Percentiles rank a stretch among this genome's conserved stretches.
These are phyloP conservation scores for silkworm (Bombyx mori) DNA, from an alignment of 1,140 invertebrate genomes.

Conservation along the genomic window DNA sequence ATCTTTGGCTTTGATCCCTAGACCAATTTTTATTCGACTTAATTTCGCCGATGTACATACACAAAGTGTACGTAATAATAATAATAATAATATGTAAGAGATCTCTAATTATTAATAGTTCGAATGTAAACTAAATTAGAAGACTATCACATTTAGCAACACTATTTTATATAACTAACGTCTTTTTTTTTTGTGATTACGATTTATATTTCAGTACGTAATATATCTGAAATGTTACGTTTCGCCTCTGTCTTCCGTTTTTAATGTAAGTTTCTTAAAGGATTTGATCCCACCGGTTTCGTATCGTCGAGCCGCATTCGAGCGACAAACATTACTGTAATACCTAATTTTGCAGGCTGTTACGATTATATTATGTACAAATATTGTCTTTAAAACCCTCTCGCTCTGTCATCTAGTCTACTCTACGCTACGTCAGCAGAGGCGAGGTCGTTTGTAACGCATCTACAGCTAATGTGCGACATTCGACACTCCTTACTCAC, in stretches of 20 bases:
- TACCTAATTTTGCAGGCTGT: conserved; percentile 60
- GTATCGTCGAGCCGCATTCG: conserved; percentile 45
- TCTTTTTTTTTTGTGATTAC: conserved; percentile 53
- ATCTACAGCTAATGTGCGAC: conserved; percentile 58
- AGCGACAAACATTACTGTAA: conserved; percentile 52
- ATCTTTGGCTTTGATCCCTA: conserved; percentile 78
- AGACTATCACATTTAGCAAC: conserved; percentile 69
- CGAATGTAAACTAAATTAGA: conserved; percentile 63
- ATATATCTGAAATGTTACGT: conserved; percentile 52
- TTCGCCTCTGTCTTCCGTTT: conserved; percentile 43
- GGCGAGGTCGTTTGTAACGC: conserved; percentile 60
- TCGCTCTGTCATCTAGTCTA: conserved; percentile 69
- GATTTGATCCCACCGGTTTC: conserved; percentile 73
- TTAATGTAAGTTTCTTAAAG: conserved; percentile 72
- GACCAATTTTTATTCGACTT: conserved; percentile 67
- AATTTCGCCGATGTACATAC: conserved; percentile 48
- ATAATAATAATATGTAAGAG: conserved; percentile 33
- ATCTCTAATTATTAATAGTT: conserved; percentile 28
- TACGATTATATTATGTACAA: conserved; percentile 70
- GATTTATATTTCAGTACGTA: conserved; percentile 44
- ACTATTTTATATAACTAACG: conserved; percentile 66
- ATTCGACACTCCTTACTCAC: conserved; percentile 34
- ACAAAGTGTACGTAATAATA: conserved; percentile 31
- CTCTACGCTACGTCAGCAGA: conserved; percentile 62
- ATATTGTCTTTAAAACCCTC: conserved; percentile 72